Evolutionary conservation across 2,113 vertebrate genomes (phyloP).

Genomic region (Oreochromis niloticus): DNA sequence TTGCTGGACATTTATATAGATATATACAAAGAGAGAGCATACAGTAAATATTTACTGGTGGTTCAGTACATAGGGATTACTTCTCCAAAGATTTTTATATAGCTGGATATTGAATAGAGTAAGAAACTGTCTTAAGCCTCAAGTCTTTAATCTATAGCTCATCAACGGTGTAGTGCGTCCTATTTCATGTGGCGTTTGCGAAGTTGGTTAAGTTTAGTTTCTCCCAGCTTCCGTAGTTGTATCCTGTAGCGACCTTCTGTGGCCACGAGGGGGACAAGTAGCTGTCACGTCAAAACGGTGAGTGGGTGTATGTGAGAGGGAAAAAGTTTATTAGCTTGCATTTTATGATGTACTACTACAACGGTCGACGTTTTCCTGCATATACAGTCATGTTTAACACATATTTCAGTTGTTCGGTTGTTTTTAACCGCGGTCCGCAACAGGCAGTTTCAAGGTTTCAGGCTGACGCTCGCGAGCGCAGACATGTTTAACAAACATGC

Average conservation of each 20-base stretch:
- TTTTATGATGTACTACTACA: not conserved
- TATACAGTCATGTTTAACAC: not conserved
- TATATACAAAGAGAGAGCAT: not conserved
- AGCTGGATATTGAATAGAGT: not conserved
- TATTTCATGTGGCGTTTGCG: not conserved
- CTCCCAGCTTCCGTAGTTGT: not conserved
- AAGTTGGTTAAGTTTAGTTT: not conserved
- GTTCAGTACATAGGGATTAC: too few relatives aligned
- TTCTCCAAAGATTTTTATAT: too few relatives aligned
- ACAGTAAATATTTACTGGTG: not conserved
- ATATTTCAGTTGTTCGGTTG: not conserved
- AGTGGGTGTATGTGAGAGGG: not conserved
- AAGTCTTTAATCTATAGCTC: not conserved
- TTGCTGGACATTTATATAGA: not conserved
- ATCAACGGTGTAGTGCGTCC: not conserved
- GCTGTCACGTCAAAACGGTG: not conserved
- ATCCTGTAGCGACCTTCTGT: not conserved
- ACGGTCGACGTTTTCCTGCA: not conserved
- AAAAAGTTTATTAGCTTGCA: not conserved
- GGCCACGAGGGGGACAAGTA: not conserved
- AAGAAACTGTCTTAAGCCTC: not conserved
- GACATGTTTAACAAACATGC: not conserved
- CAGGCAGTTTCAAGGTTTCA: not conserved
- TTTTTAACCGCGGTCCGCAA: not conserved
- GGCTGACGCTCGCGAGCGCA: not conserved